phyloP scores from a whole-genome alignment of 92 coral and sea anemone genomes.

The Heteractis magnifica region DNA sequence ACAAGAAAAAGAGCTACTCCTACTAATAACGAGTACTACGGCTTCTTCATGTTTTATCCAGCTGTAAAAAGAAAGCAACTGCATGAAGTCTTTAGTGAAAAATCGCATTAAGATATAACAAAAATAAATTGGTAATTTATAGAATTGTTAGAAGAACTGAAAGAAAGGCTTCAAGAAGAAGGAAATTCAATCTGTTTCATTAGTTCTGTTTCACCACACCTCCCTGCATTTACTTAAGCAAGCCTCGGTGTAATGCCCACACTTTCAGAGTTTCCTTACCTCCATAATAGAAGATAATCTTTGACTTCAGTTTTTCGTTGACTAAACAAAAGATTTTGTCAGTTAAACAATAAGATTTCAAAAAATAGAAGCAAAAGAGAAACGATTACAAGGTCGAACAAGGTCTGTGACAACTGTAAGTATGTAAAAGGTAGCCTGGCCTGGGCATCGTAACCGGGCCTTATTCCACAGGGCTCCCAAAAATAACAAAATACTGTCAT shows the following conservation, averaged over 20 bases:
- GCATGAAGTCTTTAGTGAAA: not conserved
- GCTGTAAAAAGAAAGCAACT: not conserved
- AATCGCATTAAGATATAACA: too few relatives aligned
- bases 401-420: slow-evolving; percentile 1
- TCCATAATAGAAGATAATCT: slow-evolving; percentile 1
- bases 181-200: not conserved
- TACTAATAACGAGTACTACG: not conserved
- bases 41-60: not conserved
- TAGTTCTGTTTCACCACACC: not conserved
- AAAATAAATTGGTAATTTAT: too few relatives aligned
- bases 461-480: too few relatives aligned
- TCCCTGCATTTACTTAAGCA: not conserved
- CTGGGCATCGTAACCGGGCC: too few relatives aligned
- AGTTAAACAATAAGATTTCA: not conserved
- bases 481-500: too few relatives aligned
- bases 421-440: slow-evolving; percentile 6
- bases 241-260: not conserved
- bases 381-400: not conserved
- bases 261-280: slow-evolving; percentile 1
- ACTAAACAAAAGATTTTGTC: not conserved
- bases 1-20: not conserved
- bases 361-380: not conserved
- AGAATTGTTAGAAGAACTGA: too few relatives aligned
- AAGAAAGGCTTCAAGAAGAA: not conserved
- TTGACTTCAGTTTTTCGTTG: not conserved